Percentiles rank a stretch among this genome's conserved stretches.
These are phyloP conservation scores for Meloidogyne floridensis DNA, from an alignment of 1,140 invertebrate species.

Conservation along the genomic window DNA sequence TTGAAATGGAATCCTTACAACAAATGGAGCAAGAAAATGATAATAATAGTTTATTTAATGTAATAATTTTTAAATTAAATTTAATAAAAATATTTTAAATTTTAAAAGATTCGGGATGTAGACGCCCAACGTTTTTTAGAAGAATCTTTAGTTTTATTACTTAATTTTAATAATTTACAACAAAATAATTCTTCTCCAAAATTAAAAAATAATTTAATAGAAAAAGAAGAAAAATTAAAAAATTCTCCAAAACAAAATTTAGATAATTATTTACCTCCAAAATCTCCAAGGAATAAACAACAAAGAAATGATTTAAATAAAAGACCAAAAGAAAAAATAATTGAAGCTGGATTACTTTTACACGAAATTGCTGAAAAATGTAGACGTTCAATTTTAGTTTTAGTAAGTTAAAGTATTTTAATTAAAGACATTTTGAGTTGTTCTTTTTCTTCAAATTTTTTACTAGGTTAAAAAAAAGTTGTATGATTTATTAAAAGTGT, in stretches of 20 bases:
- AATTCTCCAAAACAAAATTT: not conserved
- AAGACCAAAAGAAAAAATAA: not conserved
- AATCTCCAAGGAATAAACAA: slow-evolving; percentile 9
- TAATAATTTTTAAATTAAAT: not conserved
- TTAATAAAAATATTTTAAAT: not conserved
- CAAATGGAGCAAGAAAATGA: not conserved
- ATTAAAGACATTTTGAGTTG: too few species aligned
- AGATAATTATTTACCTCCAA: not conserved
- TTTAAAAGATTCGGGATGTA: not conserved
- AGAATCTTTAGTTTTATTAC: not conserved
- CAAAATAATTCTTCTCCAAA: not conserved
- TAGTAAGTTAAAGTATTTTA: not conserved
- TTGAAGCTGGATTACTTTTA: not conserved
- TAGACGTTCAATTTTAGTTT: not conserved
- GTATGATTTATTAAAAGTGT: too few species aligned
- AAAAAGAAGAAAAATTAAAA: not conserved
- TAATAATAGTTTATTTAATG: not conserved
- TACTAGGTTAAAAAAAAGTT: too few species aligned
- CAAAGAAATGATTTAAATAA: not conserved
- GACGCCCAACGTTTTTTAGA: not conserved
- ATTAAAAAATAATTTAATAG: not conserved
- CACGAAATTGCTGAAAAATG: slow-evolving; percentile 1
- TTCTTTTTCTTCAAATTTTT: too few species aligned
- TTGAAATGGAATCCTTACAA: not conserved
- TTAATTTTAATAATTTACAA: not conserved